These are phyloP conservation scores for Rana temporaria DNA, from an alignment of 2,113 vertebrate genomes.

Conservation along the genomic window DNA sequence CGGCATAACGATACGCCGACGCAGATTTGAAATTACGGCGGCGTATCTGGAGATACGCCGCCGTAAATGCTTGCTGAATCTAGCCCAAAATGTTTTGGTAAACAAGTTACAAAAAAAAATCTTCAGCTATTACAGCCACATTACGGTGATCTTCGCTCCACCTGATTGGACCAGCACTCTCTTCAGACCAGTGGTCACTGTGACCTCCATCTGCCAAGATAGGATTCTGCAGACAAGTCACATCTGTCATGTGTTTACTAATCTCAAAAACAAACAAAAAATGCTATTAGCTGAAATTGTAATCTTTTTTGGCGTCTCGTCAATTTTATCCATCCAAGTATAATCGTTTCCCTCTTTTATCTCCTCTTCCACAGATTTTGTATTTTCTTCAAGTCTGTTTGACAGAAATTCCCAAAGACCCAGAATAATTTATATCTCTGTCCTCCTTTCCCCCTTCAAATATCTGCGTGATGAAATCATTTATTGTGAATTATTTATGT, in stretches of 20 bases:
- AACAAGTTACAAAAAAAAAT: no score
- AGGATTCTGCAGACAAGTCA: neutral
- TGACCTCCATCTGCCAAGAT: no score
- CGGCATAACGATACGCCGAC: no score
- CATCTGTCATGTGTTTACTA: neutral
- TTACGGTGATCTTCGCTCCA: no score
- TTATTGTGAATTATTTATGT: conserved; percentile 78
- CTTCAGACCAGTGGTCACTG: no score
- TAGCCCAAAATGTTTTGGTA: no score
- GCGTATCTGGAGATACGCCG: no score
- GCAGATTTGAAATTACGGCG: no score
- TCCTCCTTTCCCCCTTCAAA: conserved; percentile 79
- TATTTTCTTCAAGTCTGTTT: conserved; percentile 81
- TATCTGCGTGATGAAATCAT: conserved; percentile 80
- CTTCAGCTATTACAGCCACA: no score
- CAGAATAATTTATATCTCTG: conserved; percentile 77
- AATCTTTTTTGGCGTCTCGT: conserved; percentile 76
- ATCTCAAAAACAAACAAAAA: conserved; percentile 34
- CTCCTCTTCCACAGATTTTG: conserved; percentile 77
- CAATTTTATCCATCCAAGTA: conserved; percentile 78
- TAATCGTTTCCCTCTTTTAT: conserved; percentile 81
- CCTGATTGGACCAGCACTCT: no score
- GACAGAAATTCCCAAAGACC: conserved; percentile 84
- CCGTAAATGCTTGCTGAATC: no score
- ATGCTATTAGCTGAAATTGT: conserved; percentile 75